These are phyloP conservation scores for Kryptolebias ocellatus DNA, from an alignment of 2,797 vertebrate species.

Conservation along the genomic window DNA sequence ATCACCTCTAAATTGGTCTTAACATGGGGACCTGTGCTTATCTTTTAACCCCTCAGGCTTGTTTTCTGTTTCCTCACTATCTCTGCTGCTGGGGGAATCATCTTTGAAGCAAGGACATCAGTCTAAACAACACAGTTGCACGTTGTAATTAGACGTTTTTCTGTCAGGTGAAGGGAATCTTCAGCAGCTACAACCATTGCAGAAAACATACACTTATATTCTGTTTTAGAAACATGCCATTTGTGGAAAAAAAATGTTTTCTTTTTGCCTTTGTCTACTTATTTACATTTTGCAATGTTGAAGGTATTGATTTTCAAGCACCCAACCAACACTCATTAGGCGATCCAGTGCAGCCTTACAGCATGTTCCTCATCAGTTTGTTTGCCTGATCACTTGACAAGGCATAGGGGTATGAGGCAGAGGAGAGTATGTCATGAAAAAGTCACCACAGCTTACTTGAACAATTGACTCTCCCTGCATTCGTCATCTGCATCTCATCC, in stretches of 20 bases:
- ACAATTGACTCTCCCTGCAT: conserved; percentile 40
- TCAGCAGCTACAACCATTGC: conserved; percentile 20
- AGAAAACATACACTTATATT: conserved; percentile 30
- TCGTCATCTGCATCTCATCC: conserved; percentile 40
- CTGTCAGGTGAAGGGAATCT: conserved; percentile 48
- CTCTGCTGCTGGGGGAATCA: conserved; percentile 38
- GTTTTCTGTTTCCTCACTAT: conserved; percentile 44
- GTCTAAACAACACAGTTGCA: conserved; percentile 59
- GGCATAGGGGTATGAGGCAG: conserved; percentile 31
- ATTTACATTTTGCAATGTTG: conserved; percentile 12
- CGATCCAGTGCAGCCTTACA: conserved; percentile 8
- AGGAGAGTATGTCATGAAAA: conserved; percentile 56
- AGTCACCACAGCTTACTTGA: conserved; percentile 32
- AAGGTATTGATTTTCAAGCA: conserved; percentile 3
- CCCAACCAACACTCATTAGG: not conserved
- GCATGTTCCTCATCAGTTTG: conserved; percentile 23
- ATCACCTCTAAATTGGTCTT: conserved; percentile 56
- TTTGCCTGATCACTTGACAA: conserved; percentile 26
- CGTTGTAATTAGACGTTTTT: conserved; percentile 74
- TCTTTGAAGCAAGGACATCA: conserved; percentile 76
- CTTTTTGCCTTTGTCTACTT: not conserved
- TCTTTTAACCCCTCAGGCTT: conserved; percentile 57
- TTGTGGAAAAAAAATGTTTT: not conserved
- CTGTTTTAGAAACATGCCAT: conserved; percentile 34
- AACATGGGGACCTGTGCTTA: conserved; percentile 51